phyloP scores from a whole-genome alignment of 2,113 vertebrate species.

The Hypanus sabinus region DNA sequence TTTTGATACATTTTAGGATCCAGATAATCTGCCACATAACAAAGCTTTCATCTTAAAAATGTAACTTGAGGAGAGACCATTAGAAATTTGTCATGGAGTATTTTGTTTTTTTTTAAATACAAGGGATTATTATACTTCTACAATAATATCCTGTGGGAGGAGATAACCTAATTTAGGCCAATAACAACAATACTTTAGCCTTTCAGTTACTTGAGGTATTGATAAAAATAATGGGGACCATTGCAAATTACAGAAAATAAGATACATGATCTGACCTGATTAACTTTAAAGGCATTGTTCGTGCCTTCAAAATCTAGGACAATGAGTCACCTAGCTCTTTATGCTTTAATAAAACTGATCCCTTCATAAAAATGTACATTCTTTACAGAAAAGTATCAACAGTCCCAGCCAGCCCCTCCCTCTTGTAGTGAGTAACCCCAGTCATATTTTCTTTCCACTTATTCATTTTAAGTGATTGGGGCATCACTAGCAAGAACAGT shows the following conservation, averaged over 20 bases:
- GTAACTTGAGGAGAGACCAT: neutral
- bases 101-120: neutral
- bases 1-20: neutral
- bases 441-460: too few species aligned
- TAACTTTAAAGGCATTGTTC: slow-evolving; percentile 16
- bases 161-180: slow-evolving; percentile 26
- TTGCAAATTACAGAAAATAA: slow-evolving; percentile 25
- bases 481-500: too few species aligned
- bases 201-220: neutral
- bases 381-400: neutral
- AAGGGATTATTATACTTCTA: slow-evolving; percentile 14
- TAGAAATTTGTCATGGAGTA: neutral
- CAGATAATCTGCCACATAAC: neutral
- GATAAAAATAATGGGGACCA: neutral
- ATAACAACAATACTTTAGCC: slow-evolving; percentile 19
- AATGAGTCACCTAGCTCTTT: slow-evolving; percentile 14
- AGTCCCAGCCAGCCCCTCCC: neutral
- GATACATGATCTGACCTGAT: slow-evolving; percentile 27
- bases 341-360: neutral
- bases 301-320: slow-evolving; percentile 19
- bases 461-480: too few species aligned
- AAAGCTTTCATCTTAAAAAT: slow-evolving; percentile 7
- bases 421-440: neutral
- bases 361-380: slow-evolving; percentile 2
- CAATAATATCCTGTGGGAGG: slow-evolving; percentile 24